Evolutionary conservation across 2,888 invertebrate species (phyloP), one percentile per base, ranked within the genome.

Genomic region (Athalia rosae): DNA sequence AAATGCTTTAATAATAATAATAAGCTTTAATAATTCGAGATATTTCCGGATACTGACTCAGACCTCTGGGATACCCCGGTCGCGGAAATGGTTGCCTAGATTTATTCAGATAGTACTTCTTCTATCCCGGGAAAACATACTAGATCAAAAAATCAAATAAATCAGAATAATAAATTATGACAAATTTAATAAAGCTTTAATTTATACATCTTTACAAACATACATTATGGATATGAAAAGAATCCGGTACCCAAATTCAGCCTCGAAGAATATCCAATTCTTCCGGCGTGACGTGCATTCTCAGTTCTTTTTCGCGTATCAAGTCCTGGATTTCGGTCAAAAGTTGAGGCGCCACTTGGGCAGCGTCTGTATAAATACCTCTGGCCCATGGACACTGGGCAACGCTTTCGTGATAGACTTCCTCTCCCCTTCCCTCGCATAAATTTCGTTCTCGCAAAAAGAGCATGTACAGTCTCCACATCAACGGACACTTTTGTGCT

Each of bases 251-350:
- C 8, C 13, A 43, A 13, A 8, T 61, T 86, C 89, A 92, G 85
- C 88, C 91, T 82, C 94, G 90, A 58, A 95, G 87, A 78, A 94
- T 92, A 81, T 93, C 93, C 78, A 96, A 91, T 90, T 96, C 96
- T 88, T 95, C 95, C 0, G 94, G 94, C 63, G 95, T 93, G 63
- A 95, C 93, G 89, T 95, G 96, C 83, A 95, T 91, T 76, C 96
- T 91, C 79, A 96, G 90, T 85, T 94, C 93, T 85, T 95, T 95
- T 87, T 95, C 95, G 76, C 94, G 93, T 85, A 95, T 92, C 77
- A 95, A 90, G 90, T 95, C 96, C 85, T 94, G 94, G 82, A 96
- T 92, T 90, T 94, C 94, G 0, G 92, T 91, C 80, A 89, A 81
- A 78, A 87, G 80, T 81, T 89, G 89, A 50, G 93, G 94, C 58